These are phyloP conservation scores for Butorides virescens DNA, from an alignment of 2,113 vertebrate species.

Conservation along the genomic window DNA sequence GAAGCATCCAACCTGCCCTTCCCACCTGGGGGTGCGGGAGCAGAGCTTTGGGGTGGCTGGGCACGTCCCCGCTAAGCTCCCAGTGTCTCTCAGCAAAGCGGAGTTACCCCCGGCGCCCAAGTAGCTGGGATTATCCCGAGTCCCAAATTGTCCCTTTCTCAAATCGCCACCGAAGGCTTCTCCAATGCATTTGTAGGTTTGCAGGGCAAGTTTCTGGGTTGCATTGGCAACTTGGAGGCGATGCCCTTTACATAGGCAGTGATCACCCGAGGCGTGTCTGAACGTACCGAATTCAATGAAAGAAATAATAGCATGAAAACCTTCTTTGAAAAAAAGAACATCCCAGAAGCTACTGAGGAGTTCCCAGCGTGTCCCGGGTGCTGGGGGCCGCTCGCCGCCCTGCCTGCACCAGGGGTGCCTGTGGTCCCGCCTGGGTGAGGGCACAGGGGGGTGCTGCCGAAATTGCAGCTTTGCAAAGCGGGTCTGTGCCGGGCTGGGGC, in stretches of 20 bases:
- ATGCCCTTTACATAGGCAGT: fast-evolving
- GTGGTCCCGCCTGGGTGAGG: neutral
- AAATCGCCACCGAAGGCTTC: fast-evolving
- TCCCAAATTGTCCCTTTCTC: neutral
- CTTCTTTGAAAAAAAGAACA: too few species aligned
- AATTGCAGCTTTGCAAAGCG: neutral
- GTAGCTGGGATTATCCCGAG: neutral
- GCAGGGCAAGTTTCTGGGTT: neutral
- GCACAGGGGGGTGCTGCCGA: neutral
- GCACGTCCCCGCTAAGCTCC: neutral
- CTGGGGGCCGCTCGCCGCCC: neutral
- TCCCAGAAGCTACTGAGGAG: neutral
- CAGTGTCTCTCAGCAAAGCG: neutral
- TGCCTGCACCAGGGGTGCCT: fast-evolving
- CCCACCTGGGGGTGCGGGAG: fast-evolving
- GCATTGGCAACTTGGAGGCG: neutral
- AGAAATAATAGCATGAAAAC: neutral
- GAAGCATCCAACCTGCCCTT: neutral
- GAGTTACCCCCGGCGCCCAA: neutral
- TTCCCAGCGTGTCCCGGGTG: fast-evolving
- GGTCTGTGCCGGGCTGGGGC: neutral
- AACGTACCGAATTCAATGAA: neutral
- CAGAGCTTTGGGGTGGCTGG: neutral
- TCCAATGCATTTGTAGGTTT: neutral
- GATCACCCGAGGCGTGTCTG: neutral